These are phyloP conservation scores for Hippocampus guttulatus DNA, from an alignment of 2,113 vertebrate genomes.

Conservation along the genomic window DNA sequence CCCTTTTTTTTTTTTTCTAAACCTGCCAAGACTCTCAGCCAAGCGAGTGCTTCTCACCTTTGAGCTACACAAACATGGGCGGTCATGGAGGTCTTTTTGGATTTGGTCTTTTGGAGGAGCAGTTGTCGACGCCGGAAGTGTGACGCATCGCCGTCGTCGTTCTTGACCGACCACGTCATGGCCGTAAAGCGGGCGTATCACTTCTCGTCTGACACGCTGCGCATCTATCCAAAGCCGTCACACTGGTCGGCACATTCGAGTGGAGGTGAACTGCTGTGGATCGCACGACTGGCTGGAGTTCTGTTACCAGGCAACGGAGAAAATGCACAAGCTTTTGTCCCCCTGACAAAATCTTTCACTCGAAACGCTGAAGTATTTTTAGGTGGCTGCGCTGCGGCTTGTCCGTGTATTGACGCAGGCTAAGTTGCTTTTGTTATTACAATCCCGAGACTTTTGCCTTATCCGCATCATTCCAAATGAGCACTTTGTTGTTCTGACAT, in stretches of 20 bases:
- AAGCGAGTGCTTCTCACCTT: not conserved
- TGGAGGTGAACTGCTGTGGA: not conserved
- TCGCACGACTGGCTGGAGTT: not conserved
- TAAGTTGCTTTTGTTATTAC: too few species aligned
- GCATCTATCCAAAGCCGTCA: not conserved
- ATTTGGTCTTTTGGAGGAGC: slow-evolving; percentile 19
- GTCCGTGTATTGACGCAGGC: too few species aligned
- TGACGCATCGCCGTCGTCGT: slow-evolving; percentile 57
- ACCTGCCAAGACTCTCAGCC: not conserved
- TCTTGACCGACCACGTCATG: slow-evolving; percentile 53
- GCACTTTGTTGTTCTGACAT: too few species aligned
- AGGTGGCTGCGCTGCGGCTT: too few species aligned
- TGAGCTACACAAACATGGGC: not conserved
- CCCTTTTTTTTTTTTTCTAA: too few species aligned
- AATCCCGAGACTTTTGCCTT: too few species aligned
- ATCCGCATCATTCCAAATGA: too few species aligned
- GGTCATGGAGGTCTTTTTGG: slow-evolving; percentile 9
- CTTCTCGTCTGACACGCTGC: not conserved
- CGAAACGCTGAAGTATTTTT: too few species aligned
- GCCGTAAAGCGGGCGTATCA: slow-evolving; percentile 17
- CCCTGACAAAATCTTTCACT: too few species aligned
- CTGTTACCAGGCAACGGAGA: too few species aligned
- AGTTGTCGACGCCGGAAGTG: slow-evolving; percentile 29
- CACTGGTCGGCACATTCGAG: not conserved
- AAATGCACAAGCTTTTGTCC: too few species aligned